Evolutionary conservation across 92 coral and sea anemone species (phyloP), one percentile per base, ranked within the genome.

Genomic region (Bergia puertoricense): DNA sequence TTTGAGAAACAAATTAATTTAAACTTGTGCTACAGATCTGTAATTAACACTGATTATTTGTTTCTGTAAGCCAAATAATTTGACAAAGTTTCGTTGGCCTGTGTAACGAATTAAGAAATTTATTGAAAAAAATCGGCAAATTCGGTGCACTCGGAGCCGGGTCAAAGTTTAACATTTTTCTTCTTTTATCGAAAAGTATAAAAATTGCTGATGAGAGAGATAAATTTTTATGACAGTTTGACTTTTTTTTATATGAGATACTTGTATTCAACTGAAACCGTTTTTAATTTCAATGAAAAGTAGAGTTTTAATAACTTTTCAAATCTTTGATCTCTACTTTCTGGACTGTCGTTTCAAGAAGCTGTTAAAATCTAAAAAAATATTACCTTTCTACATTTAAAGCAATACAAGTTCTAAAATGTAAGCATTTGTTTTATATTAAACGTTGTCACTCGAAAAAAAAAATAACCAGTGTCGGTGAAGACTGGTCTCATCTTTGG

Each of bases 81-180:
- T 74, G 46, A 3, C 77, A 74, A 39, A 42, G 41, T 74, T 37
- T 74, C 44, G 77, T 39, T 74, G 48, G 16, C 44, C 77, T 3
- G 7, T 13, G 44, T 37, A 36, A 22, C 18, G 77, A 73, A 73
- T 38, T 73, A 73, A 38, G 77, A 18, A 73, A 73, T 38, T 73
- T 73, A 73, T 73, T 23, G 41, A 41, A 18, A 13, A 73, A 73
- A 73, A 38, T 73, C 77, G 77, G 41, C 77, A 38, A 38, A 73
- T 15, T 73, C 45, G 45, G 77, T 38, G 46, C 77, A 37, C 16
- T 73, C 9, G 43, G 44, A 11, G 44, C 1, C 44, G 77, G 77
- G 43, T 73, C 77, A 73, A 73, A 73, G 76, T 4, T 73, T 30
- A 41, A 45, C 77, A 73, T 73, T 73, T 73, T 73, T 73, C 43